These are phyloP conservation scores for Hartigia nigra DNA, from an alignment of 2,888 invertebrate species.

Conservation along the genomic window DNA sequence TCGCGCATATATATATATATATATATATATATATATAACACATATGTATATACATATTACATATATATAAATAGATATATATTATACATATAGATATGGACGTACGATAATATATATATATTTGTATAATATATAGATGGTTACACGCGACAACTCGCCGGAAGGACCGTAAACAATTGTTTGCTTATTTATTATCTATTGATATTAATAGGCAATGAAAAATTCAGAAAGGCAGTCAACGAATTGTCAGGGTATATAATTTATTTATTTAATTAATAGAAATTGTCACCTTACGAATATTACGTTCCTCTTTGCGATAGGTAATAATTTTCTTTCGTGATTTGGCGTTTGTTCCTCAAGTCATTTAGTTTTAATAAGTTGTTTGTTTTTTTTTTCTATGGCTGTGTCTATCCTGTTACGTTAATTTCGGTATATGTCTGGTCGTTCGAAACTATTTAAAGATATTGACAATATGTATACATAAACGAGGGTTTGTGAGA, in stretches of 20 bases:
- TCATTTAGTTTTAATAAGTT: neutral
- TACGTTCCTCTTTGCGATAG: neutral
- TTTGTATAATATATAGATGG: neutral
- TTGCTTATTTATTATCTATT: neutral
- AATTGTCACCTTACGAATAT: too few species aligned
- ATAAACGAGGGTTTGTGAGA: constrained; percentile 11
- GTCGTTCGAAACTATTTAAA: constrained; percentile 7
- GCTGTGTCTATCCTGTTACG: neutral
- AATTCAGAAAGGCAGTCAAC: neutral
- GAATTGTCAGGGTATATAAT: neutral
- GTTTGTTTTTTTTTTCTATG: neutral
- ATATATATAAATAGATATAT: neutral
- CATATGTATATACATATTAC: neutral
- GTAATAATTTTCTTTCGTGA: neutral
- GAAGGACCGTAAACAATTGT: neutral
- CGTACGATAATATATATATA: constrained; percentile 1
- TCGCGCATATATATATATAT: neutral
- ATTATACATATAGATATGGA: neutral
- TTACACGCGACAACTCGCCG: neutral
- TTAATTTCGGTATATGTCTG: neutral
- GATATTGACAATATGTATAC: constrained; percentile 26
- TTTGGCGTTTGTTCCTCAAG: neutral
- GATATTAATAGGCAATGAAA: neutral
- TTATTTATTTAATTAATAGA: neutral
- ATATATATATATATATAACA: neutral